These are phyloP conservation scores for Philaenus spumarius DNA, from an alignment of 1,140 invertebrate genomes.

Conservation along the genomic window DNA sequence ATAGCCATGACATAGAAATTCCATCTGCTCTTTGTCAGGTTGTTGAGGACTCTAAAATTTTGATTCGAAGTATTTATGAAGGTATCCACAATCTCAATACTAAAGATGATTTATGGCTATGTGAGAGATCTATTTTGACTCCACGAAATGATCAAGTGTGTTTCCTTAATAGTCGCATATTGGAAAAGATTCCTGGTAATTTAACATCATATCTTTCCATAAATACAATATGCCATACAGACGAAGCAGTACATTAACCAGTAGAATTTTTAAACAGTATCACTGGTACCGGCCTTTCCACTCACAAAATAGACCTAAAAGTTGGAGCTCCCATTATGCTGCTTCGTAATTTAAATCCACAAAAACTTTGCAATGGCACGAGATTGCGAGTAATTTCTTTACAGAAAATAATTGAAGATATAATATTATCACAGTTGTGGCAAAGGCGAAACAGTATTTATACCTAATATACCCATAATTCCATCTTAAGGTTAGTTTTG, in stretches of 20 bases:
- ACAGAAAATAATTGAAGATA: no score
- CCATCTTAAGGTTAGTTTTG: slow-evolving; percentile 15
- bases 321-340: slow-evolving; percentile 1
- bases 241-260: no score
- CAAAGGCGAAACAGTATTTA: slow-evolving; percentile 35
- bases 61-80: neutral
- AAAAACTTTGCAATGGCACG: no score
- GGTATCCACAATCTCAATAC: neutral
- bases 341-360: no score
- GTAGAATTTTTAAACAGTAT: neutral
- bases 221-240: neutral
- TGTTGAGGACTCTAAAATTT: neutral
- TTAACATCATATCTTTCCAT: neutral
- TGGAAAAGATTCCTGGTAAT: neutral
- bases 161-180: neutral
- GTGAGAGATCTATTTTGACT: slow-evolving; percentile 27
- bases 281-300: neutral
- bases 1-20: no score
- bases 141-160: slow-evolving; percentile 27
- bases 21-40: no score
- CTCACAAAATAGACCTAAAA: neutral
- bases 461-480: slow-evolving; percentile 20
- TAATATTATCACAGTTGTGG: neutral
- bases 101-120: slow-evolving; percentile 17
- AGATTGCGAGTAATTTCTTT: no score